These are phyloP conservation scores for Euproctis similis DNA, from an alignment of 2,888 invertebrate species.

Conservation along the genomic window DNA sequence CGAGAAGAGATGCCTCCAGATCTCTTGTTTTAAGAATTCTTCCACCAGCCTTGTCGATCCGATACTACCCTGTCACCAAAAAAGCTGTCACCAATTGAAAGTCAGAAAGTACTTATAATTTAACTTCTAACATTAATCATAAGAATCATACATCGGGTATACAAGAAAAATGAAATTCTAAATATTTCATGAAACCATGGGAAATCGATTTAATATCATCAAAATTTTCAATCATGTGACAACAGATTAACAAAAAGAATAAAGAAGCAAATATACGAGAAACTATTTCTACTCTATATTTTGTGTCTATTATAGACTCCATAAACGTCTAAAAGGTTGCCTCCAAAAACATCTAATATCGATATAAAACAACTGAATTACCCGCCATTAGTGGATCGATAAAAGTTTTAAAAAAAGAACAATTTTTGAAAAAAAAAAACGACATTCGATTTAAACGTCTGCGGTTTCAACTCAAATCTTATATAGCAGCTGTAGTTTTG, in stretches of 20 bases:
- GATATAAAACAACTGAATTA: slow-evolving; percentile 28
- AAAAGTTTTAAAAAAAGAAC: slow-evolving; percentile 37
- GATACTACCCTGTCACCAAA: too few species aligned
- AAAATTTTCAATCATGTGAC: slow-evolving; percentile 4
- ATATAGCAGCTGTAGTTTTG: slow-evolving; percentile 36
- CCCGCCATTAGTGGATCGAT: slow-evolving; percentile 43
- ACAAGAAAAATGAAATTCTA: slow-evolving; percentile 3
- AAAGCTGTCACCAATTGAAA: too few species aligned
- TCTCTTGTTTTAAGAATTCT: too few species aligned
- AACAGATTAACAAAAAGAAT: slow-evolving; percentile 5
- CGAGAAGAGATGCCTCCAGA: too few species aligned
- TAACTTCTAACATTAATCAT: too few species aligned
- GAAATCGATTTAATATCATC: neutral
- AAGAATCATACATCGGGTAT: too few species aligned
- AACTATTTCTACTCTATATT: too few species aligned
- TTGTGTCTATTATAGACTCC: slow-evolving; percentile 17
- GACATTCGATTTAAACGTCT: slow-evolving; percentile 43
- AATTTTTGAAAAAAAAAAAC: slow-evolving; percentile 50
- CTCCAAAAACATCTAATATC: slow-evolving; percentile 24
- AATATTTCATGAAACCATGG: too few species aligned
- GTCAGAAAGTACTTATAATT: too few species aligned
- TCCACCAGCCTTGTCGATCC: too few species aligned
- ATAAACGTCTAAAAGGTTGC: slow-evolving; percentile 27
- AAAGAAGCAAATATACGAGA: slow-evolving; percentile 8
- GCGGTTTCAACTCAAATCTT: slow-evolving; percentile 38